Conservation (phyloP, 2,113 vertebrate species). For the Felis catus region DNA sequence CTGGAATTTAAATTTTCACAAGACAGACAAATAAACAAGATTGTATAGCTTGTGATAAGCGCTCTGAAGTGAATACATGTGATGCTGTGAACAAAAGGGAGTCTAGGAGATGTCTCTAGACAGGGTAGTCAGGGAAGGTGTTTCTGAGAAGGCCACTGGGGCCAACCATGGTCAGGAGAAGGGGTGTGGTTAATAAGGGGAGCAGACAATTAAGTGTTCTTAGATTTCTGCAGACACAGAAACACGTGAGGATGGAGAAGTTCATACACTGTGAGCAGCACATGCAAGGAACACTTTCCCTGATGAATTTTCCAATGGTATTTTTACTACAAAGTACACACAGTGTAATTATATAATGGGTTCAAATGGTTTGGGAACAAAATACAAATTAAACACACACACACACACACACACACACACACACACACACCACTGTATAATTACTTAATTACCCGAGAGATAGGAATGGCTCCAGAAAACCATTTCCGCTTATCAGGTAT, state of each 20-base stretch:
- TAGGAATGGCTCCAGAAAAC: slow-evolving; percentile 54
- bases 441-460: slow-evolving; percentile 68
- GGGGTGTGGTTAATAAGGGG: neutral
- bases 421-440: slow-evolving; percentile 26
- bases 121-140: neutral
- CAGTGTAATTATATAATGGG: slow-evolving; percentile 59
- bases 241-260: neutral
- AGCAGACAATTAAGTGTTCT: neutral
- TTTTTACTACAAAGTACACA: slow-evolving; percentile 56
- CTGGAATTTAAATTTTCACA: slow-evolving; percentile 45
- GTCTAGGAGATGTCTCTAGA: neutral
- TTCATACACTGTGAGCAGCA: neutral
- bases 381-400: slow-evolving; percentile 45
- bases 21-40: slow-evolving; percentile 31
- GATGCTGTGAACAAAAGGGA: neutral
- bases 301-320: slow-evolving; percentile 51
- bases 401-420: neutral
- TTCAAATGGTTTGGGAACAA: slow-evolving; percentile 73
- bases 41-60: neutral
- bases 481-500: slow-evolving; percentile 58
- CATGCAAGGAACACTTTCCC: slow-evolving; percentile 13
- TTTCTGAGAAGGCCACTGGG: neutral
- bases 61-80: neutral
- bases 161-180: neutral
- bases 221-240: neutral